Evolutionary conservation across 2,113 vertebrate species (phyloP).

Genomic region (Catagonus wagneri): DNA sequence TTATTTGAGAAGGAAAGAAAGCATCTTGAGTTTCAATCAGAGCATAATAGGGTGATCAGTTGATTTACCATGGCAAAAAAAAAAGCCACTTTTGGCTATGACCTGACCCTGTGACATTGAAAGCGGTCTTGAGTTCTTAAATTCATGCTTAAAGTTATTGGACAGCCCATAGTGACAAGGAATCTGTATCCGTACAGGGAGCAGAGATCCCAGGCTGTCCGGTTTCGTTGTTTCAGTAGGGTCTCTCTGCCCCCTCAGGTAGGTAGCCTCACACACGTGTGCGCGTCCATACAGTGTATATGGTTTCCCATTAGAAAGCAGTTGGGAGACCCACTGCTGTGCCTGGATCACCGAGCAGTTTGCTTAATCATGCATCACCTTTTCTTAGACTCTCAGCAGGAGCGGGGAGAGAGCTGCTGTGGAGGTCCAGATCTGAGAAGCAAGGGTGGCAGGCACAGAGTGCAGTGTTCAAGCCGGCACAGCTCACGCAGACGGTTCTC

Average conservation of each 20-base stretch:
- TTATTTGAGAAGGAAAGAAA: constrained; percentile 43
- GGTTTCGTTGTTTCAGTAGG: background rate
- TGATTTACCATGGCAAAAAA: background rate
- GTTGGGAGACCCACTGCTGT: background rate
- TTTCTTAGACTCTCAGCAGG: background rate
- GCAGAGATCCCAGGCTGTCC: background rate
- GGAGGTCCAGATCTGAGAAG: background rate
- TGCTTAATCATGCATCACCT: background rate
- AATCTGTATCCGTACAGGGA: background rate
- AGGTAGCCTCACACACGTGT: too few species aligned
- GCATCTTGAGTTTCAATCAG: background rate
- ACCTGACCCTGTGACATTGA: constrained; percentile 1
- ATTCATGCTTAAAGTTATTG: constrained; percentile 31
- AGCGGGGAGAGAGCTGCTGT: background rate
- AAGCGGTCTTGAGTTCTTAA: constrained; percentile 36
- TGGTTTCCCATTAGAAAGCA: background rate
- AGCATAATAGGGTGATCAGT: background rate
- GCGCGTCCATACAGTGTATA: too few species aligned
- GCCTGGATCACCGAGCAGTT: background rate
- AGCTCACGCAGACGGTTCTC: background rate
- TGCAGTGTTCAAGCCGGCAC: background rate
- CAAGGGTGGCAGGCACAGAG: background rate
- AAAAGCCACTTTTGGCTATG: constrained; percentile 25
- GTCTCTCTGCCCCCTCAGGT: background rate
- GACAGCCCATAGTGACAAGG: background rate